phyloP scores from a whole-genome alignment of 1,140 invertebrate species.

The Drosophila simulans region DNA sequence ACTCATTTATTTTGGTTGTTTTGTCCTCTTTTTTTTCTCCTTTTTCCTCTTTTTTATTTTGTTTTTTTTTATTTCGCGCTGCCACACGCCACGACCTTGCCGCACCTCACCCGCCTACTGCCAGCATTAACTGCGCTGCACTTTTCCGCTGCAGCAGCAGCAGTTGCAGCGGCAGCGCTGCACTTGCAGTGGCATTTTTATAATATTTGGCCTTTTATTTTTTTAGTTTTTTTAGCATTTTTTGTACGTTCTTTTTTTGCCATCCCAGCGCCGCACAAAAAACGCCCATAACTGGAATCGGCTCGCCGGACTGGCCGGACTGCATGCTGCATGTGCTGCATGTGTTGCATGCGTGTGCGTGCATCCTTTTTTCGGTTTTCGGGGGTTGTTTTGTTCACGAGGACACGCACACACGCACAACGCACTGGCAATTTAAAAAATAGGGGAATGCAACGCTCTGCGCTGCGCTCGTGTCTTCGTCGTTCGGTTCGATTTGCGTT shows the following conservation, averaged over 20 bases:
- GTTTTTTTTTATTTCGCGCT: slow-evolving; percentile 32
- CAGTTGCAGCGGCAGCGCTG: background rate
- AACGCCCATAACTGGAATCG: slow-evolving; percentile 72
- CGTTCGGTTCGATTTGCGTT: slow-evolving; percentile 67
- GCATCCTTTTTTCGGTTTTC: slow-evolving; percentile 67
- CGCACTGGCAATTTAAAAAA: slow-evolving; percentile 55
- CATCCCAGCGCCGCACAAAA: slow-evolving; percentile 48
- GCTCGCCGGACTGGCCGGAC: slow-evolving; percentile 57
- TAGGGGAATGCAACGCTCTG: slow-evolving; percentile 72
- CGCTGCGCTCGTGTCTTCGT: slow-evolving; percentile 37
- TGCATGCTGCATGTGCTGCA: slow-evolving; percentile 23
- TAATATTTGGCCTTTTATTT: slow-evolving; percentile 46
- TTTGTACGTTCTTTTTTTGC: slow-evolving; percentile 4
- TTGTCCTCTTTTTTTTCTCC: slow-evolving; percentile 63
- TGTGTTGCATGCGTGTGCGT: slow-evolving; percentile 21
- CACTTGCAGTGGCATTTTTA: slow-evolving; percentile 58
- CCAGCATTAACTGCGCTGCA: slow-evolving; percentile 60
- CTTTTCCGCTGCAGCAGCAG: slow-evolving; percentile 5
- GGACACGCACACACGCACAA: slow-evolving; percentile 22
- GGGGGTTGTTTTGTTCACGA: slow-evolving; percentile 71
- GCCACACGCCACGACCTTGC: slow-evolving; percentile 72
- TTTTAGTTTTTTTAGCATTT: slow-evolving; percentile 12
- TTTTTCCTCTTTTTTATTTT: slow-evolving; percentile 11
- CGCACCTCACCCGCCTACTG: slow-evolving; percentile 55
- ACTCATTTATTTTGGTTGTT: slow-evolving; percentile 81